phyloP scores from a whole-genome alignment of 2,888 invertebrate species.

The Octonoba sinensis region DNA sequence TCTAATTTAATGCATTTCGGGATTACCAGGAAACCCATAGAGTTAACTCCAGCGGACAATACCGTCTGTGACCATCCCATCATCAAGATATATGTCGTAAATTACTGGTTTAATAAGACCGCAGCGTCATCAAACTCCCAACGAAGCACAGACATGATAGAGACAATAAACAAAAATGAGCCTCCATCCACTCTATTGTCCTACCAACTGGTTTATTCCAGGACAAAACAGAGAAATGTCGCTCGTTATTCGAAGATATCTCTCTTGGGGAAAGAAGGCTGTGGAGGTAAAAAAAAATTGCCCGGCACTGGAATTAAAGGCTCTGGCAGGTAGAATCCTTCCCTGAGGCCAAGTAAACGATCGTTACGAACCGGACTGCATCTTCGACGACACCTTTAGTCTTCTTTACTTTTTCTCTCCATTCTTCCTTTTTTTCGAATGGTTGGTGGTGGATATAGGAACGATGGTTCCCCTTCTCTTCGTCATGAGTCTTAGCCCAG shows the following conservation, averaged over 20 bases:
- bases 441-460: constrained; percentile 52
- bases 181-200: constrained; percentile 33
- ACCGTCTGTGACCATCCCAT: not conserved
- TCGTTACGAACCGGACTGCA: constrained; percentile 59
- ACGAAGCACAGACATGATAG: constrained; percentile 13
- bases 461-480: constrained; percentile 54
- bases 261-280: constrained; percentile 26
- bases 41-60: too few relatives aligned
- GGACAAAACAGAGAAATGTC: constrained; percentile 58
- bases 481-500: constrained; percentile 54
- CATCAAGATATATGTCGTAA: constrained; percentile 17
- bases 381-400: constrained; percentile 54
- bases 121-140: constrained; percentile 17
- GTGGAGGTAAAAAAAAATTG: constrained; percentile 14
- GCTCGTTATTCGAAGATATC: constrained; percentile 58
- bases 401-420: constrained; percentile 22
- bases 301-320: constrained; percentile 52
- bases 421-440: constrained; percentile 1
- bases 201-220: constrained; percentile 49
- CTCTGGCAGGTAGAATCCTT: constrained; percentile 59
- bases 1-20: too few relatives aligned
- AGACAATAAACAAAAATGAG: constrained; percentile 44
- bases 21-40: too few relatives aligned
- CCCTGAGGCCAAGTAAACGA: constrained; percentile 53
- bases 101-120: constrained; percentile 45